Base-by-base conservation (phyloP, 1,140 invertebrate genomes). In the Drosophila athabasca region DNA sequence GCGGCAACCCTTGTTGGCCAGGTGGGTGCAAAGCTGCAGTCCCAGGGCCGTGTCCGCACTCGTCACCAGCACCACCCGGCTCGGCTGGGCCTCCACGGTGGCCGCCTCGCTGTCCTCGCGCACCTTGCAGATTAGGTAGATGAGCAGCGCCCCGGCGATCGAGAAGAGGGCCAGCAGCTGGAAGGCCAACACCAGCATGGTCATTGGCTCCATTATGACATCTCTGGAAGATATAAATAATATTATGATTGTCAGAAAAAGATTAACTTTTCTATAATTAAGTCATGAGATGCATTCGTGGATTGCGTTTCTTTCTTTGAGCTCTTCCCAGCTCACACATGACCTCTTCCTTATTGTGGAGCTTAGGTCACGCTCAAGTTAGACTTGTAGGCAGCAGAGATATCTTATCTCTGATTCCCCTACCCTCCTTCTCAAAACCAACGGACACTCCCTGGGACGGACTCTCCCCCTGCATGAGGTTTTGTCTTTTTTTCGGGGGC, bases 161-260 rank as follows among this genome's bases (percentile, higher is more conserved):
- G 95, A 95, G 90, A 95, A 95, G 15, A 96, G 92, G 1, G 95
- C 95, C 54, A 96, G 93, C 73, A 96, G 92, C 91, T 96, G 96
- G 73, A 96, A 94, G 70, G 95, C 95, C 90, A 96, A 92, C 29
- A 96, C 94, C 78, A 96, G 92, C 90, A 95, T 95, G 62, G 95
- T 96, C 76, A 95, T 94, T 61, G 95, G 94, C 90, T 96, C 96
- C 95, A 96, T 96, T 74, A 85, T 92, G 75, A 68, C 89, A 91
- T 91, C 26, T 74, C 90, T 92, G 85, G 3, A 84, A 80, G 17
- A 59, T 17, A 17, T 29, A 45, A 41, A 57, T 11, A 49, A 9
- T 15, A 53, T 19, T 15, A 13, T 46, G 17, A 44, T 29, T 41
- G 55, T 8, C 11, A 46, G 7, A 9, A 17, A 11, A 9, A 0